These are phyloP conservation scores for Astreopora myriophthalma DNA, from an alignment of 64 coral and sea anemone genomes.

Conservation along the genomic window DNA sequence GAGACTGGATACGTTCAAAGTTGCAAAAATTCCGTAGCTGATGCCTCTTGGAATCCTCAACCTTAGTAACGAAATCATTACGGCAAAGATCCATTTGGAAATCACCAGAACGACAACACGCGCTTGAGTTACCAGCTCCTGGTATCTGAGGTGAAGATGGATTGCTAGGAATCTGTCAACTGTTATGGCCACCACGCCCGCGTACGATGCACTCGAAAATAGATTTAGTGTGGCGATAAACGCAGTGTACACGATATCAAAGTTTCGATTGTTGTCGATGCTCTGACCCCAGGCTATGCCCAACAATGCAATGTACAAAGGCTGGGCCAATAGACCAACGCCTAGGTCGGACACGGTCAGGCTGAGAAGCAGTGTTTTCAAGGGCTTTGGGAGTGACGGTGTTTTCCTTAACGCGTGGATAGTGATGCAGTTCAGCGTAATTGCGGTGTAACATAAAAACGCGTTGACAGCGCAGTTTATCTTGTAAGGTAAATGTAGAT, in stretches of 20 bases:
- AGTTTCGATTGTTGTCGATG: neutral
- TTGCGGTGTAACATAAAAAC: neutral
- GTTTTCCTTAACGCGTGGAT: neutral
- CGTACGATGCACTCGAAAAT: neutral
- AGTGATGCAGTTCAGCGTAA: neutral
- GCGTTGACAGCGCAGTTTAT: neutral
- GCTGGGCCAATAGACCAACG: neutral
- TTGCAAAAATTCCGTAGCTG: neutral
- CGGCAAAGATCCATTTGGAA: neutral
- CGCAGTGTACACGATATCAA: neutral
- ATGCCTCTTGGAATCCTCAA: neutral
- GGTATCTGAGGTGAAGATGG: constrained; percentile 4
- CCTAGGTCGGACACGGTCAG: neutral
- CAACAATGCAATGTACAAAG: neutral
- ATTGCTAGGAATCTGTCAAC: neutral
- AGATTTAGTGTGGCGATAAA: neutral
- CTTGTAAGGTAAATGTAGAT: neutral
- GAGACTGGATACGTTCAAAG: neutral
- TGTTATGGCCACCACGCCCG: neutral
- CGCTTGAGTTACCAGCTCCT: neutral
- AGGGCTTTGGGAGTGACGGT: neutral
- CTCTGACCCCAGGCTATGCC: neutral
- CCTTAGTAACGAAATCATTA: neutral
- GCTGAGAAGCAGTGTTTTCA: neutral
- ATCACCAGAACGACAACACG: neutral